phyloP scores from a whole-genome alignment of 2,113 vertebrate genomes.

The Bujurquina vittata region DNA sequence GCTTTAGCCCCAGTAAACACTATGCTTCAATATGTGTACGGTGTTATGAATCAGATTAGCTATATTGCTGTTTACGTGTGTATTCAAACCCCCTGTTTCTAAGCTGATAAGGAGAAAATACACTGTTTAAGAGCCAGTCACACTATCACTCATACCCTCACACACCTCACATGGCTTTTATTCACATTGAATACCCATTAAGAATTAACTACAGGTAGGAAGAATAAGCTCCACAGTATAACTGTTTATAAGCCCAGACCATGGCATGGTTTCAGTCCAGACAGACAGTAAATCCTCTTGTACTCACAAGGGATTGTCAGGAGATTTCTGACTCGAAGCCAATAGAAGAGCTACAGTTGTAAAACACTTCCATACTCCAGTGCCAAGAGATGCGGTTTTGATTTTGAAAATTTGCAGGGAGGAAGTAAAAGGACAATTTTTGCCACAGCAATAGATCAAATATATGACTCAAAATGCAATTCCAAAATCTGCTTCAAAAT shows the following conservation, averaged over 20 bases:
- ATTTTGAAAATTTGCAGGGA: not conserved
- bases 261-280: conserved; percentile 48
- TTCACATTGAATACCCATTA: conserved; percentile 28
- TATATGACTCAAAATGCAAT: conserved; percentile 15
- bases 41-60: conserved; percentile 34
- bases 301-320: conserved; percentile 28
- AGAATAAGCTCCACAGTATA: conserved; percentile 23
- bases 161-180: conserved; percentile 2
- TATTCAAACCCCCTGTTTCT: not conserved
- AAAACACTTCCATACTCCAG: conserved; percentile 19
- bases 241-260: conserved; percentile 35
- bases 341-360: conserved; percentile 36
- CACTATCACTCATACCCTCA: not conserved
- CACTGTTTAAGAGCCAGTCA: not conserved
- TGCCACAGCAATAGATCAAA: conserved; percentile 22
- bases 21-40: not conserved
- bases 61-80: not conserved
- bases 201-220: conserved; percentile 46
- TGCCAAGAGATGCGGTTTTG: conserved; percentile 15
- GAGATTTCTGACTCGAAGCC: conserved; percentile 36
- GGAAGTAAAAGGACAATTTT: not conserved
- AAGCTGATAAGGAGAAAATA: conserved; percentile 21
- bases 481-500: conserved; percentile 33
- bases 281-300: conserved; percentile 54
- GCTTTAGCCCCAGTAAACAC: conserved; percentile 1